Percentiles rank a stretch among this genome's conserved stretches.
Conservation (phyloP, 2,113 vertebrate species). For the Plotosus lineatus region DNA sequence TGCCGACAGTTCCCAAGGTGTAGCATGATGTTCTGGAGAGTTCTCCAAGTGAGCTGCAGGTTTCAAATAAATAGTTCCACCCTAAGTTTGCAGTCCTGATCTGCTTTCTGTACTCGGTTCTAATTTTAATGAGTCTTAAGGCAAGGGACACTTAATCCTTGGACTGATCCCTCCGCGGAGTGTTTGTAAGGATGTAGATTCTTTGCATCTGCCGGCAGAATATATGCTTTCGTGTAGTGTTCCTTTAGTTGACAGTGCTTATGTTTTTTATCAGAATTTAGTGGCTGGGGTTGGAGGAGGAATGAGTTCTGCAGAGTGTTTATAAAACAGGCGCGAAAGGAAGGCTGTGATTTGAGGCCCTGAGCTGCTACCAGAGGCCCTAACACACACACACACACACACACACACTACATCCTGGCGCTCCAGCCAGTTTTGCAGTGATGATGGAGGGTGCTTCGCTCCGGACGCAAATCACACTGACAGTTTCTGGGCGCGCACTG, state of each 20-base stretch:
- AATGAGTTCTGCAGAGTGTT: constrained; percentile 37
- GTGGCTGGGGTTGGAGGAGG: constrained; percentile 29
- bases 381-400: constrained; percentile 35
- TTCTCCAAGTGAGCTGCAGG: background rate
- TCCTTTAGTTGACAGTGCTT: constrained; percentile 50
- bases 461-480: constrained; percentile 78
- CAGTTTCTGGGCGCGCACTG: constrained; percentile 76
- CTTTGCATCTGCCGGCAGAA: constrained; percentile 54
- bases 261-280: constrained; percentile 49
- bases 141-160: constrained; percentile 15
- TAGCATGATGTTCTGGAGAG: constrained; percentile 38
- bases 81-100: background rate
- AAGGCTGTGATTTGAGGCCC: constrained; percentile 57
- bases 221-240: constrained; percentile 57
- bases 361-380: constrained; percentile 56
- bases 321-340: constrained; percentile 51
- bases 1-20: constrained; percentile 11
- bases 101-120: constrained; percentile 6
- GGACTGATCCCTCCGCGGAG: background rate
- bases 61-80: background rate
- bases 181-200: background rate
- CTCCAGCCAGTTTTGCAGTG: constrained; percentile 63
- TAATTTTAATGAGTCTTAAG: constrained; percentile 21
- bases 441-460: constrained; percentile 72
- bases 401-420: constrained; percentile 41